Evolutionary conservation across 1,140 invertebrate species (phyloP).

Genomic region (Dinoponera quadriceps): DNA sequence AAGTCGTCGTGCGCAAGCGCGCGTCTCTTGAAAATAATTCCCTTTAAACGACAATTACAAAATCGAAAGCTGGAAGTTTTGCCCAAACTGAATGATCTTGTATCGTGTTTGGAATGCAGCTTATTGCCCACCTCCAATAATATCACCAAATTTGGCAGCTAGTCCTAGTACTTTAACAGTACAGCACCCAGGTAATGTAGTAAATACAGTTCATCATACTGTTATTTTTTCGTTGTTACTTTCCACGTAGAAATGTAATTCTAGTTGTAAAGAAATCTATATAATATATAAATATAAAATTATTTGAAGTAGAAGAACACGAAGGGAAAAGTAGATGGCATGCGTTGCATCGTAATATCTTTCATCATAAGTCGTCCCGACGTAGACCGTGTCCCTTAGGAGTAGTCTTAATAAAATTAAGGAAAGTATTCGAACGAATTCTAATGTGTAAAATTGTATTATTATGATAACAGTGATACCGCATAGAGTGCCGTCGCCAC

Average conservation of each 20-base stretch:
- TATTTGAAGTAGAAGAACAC: not conserved
- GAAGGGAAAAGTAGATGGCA: not conserved
- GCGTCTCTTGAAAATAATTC: not conserved
- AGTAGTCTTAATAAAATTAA: not conserved
- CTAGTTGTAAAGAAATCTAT: not conserved
- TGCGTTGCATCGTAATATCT: not conserved
- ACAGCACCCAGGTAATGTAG: conserved; percentile 87
- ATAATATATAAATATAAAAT: not conserved
- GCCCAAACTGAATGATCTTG: conserved; percentile 40
- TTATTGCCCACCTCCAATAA: conserved; percentile 86
- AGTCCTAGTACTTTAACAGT: conserved; percentile 88
- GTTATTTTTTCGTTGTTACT: not conserved
- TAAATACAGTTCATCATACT: conserved; percentile 31
- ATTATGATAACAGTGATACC: conserved; percentile 86
- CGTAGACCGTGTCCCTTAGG: not conserved
- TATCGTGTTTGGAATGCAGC: conserved; percentile 86
- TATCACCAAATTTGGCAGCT: conserved; percentile 88
- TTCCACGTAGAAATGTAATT: not conserved
- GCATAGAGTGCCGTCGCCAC: conserved; percentile 92
- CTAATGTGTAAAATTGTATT: conserved; percentile 18
- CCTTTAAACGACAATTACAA: not conserved
- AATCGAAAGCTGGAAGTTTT: conserved; percentile 10
- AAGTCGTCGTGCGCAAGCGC: conserved; percentile 45
- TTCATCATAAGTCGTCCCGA: not conserved
- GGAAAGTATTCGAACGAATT: conserved; percentile 16